Evolutionary conservation across 2,113 vertebrate genomes (phyloP), one percentile per base, ranked within the genome.

Genomic region (Sturnira hondurensis): DNA sequence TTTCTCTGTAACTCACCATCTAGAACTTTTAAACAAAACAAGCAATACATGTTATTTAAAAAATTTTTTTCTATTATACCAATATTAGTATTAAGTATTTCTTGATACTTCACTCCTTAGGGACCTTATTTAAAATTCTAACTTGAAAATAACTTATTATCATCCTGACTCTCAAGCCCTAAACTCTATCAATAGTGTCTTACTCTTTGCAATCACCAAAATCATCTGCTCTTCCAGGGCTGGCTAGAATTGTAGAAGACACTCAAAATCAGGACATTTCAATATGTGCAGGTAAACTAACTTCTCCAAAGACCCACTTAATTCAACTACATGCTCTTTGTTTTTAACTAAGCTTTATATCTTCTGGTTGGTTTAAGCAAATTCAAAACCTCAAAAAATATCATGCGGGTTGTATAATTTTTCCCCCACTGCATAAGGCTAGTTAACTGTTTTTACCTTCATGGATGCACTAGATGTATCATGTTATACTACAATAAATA

Each of bases 401-500:
- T 52, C 6, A 31, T 93, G 33, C 47, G 71, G 15, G 24, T 41
- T 0, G 0, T 45, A 1, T 71, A 84, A n/a, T 19, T 12, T 92
- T 28, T 61, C 84, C 95, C 67, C 67, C 19, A 95, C 6, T 71
- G 3, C 14, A 67, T 68, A 96, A 97, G 63, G 50, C 4, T n/a
- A 81, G 65, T 77, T 85, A 95, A 89, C 90, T 86, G 91, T 88
- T 84, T 87, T 87, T 86, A 93, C 4, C 58, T 93, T 92, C 15
- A 93, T 71, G 7, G 63, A 87, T 80, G 31, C 14, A 81, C 19
- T 45, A 81, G 58, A 56, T 80, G 6, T 47, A 76, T 92, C 67
- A 93, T 63, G 4, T 74, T 91, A 94, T 4, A 67, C 63, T 86
- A 94, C 61, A 96, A 96, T 91, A 94, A 96, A 96, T 17, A 94